phyloP scores from a whole-genome alignment of 1,140 invertebrate species.

The Cyclina sinensis region DNA sequence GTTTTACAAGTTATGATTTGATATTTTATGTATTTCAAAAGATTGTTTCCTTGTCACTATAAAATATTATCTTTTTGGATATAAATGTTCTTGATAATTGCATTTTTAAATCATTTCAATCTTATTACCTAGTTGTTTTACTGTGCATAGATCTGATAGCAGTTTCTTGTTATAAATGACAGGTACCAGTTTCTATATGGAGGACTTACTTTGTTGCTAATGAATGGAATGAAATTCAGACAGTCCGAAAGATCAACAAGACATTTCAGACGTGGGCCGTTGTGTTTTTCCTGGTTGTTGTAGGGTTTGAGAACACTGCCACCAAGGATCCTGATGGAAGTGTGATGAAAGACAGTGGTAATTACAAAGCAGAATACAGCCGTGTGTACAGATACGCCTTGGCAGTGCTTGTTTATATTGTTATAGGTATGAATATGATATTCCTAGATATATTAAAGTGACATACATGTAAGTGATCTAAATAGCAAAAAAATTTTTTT shows the following conservation, averaged over 20 bases:
- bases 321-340: slow-evolving; percentile 85
- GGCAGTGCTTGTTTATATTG: slow-evolving; percentile 86
- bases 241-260: slow-evolving; percentile 85
- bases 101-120: too few relatives aligned
- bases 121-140: too few relatives aligned
- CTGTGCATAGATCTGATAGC: too few relatives aligned
- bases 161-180: too few relatives aligned
- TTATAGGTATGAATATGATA: slow-evolving; percentile 86
- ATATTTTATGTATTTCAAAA: too few relatives aligned
- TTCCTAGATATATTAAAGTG: too few relatives aligned
- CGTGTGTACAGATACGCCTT: slow-evolving; percentile 88
- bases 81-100: too few relatives aligned
- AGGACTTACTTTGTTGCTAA: slow-evolving; percentile 95
- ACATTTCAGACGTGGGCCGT: slow-evolving; percentile 83
- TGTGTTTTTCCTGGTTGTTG: slow-evolving; percentile 84
- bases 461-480: too few relatives aligned
- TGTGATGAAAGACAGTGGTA: slow-evolving; percentile 74
- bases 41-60: too few relatives aligned
- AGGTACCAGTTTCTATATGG: slow-evolving; percentile 91
- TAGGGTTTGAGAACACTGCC: slow-evolving; percentile 87
- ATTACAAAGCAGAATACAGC: slow-evolving; percentile 86
- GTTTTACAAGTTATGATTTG: too few relatives aligned
- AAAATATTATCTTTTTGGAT: too few relatives aligned
- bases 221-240: slow-evolving; percentile 95
- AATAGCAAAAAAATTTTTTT: too few relatives aligned